Evolutionary conservation across 1,140 invertebrate species (phyloP), one percentile per base, ranked within the genome.

Genomic region (Trichogramma pretiosum): DNA sequence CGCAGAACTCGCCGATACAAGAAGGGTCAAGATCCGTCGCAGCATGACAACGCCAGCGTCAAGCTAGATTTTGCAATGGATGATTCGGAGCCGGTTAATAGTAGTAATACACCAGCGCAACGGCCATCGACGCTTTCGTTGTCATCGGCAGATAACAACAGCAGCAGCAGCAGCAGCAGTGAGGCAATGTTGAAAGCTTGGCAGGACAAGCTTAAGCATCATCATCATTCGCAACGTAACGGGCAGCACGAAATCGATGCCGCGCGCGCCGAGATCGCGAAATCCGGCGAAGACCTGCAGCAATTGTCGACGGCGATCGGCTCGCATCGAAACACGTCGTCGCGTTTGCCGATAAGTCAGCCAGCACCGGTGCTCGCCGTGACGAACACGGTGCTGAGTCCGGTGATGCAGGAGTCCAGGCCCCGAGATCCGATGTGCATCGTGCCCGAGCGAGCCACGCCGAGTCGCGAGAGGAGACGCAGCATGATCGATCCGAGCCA

Each of bases 1-100:
- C 74, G 90, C 50, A 77, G 87, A 56, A 93, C 88, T 0, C 75
- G 88, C 45, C 75, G 89, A 30, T 89, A 89, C 54, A 88, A 89
- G 54, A 80, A 86, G 43, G 78, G 68, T 14, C 78, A 81, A 23
- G 84, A 87, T 53, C 64, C 72, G 5, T 72, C 72, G 51, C 43
- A 51, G 11, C n/a, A n/a, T n/a, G 73, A 75, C 30, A 64, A 63
- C 9, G 56, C 57, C 0, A 11, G 50, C 8, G 10, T 41, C 5
- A 62, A 54, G 13, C 37, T 46, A 52, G 58, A 35, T 24, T 41
- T 40, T 13, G 35, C 33, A 7, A 47, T n/a, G 17, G 17, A 30
- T 16, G 8, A 10, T 2, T 21, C 26, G 2, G 34, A 21, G 8
- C 9, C 16, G 1, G 33, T 22, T 21, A 24, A 46, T 5, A 36